phyloP scores from a whole-genome alignment of 2,888 invertebrate species.

The Pollenia amentaria region DNA sequence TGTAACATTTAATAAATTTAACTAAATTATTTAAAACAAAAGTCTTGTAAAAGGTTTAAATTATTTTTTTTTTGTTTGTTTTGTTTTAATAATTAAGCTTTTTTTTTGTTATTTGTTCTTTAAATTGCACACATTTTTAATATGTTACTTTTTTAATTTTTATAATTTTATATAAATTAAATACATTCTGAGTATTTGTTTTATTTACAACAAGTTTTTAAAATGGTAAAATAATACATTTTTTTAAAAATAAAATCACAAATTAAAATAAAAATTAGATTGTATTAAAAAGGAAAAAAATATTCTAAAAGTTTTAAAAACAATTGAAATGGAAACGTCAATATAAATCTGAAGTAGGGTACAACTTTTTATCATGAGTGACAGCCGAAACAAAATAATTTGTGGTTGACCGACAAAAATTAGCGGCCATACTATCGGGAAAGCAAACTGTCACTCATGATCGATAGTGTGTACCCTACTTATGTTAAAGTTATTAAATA shows the following conservation, averaged over 20 bases:
- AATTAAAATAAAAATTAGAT: conserved; percentile 44
- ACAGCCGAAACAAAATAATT: too few species aligned
- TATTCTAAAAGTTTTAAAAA: conserved; percentile 9
- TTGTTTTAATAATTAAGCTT: conserved; percentile 35
- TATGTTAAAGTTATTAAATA: conserved; percentile 13
- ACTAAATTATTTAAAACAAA: conserved; percentile 52
- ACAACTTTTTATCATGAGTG: too few species aligned
- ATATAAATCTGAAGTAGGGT: conserved; percentile 8
- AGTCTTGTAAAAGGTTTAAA: conserved; percentile 58
- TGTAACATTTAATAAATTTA: conserved; percentile 45
- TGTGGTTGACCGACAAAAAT: too few species aligned
- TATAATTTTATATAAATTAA: conserved; percentile 20
- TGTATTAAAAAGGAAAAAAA: not conserved
- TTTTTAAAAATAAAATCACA: conserved; percentile 68
- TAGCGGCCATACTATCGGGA: too few species aligned
- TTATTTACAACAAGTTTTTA: conserved; percentile 55
- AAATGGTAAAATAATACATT: conserved; percentile 62
- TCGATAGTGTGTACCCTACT: too few species aligned
- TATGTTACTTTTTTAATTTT: conserved; percentile 34
- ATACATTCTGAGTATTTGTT: conserved; percentile 67
- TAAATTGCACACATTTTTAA: conserved; percentile 75
- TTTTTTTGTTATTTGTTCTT: conserved; percentile 43
- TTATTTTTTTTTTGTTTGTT: conserved; percentile 22
- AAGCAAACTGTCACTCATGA: too few species aligned
- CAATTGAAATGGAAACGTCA: conserved; percentile 11